A percentile compares a stretch with the other conserved stretches of the same genome.
phyloP scores from a whole-genome alignment of 64 coral and sea anemone genomes.

The Montipora foliosa region DNA sequence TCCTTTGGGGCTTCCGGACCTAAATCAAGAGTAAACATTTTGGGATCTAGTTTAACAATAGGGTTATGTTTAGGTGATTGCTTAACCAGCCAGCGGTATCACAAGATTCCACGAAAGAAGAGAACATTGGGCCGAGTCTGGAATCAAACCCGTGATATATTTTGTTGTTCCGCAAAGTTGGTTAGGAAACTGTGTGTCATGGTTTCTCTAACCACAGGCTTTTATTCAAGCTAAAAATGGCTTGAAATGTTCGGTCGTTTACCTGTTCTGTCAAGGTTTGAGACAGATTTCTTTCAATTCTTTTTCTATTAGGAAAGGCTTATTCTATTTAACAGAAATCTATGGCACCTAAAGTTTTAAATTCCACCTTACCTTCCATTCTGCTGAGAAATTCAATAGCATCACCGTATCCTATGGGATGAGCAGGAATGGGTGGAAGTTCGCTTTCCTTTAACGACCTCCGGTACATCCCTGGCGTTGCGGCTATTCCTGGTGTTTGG shows the following conservation, averaged over 20 bases:
- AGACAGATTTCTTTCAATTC: too few species aligned
- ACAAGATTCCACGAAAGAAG: too few species aligned
- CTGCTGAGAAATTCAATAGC: slow-evolving; percentile 65
- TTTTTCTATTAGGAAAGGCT: neutral
- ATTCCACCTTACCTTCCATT: slow-evolving; percentile 62
- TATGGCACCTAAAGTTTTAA: too few species aligned
- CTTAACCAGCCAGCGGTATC: too few species aligned
- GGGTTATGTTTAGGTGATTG: neutral
- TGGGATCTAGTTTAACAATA: neutral
- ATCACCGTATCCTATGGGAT: slow-evolving; percentile 85
- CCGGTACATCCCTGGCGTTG: slow-evolving; percentile 76
- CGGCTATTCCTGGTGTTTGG: slow-evolving; percentile 70
- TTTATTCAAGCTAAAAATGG: too few species aligned
- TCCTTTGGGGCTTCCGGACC: slow-evolving; percentile 52
- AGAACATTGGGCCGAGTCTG: too few species aligned
- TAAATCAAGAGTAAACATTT: neutral
- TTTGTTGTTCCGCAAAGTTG: too few species aligned
- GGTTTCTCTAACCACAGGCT: too few species aligned
- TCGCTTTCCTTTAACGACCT: slow-evolving; percentile 50
- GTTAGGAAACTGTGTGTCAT: too few species aligned
- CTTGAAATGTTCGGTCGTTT: too few species aligned
- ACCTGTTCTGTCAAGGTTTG: too few species aligned
- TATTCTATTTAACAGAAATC: neutral
- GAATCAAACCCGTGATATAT: too few species aligned
- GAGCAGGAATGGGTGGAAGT: slow-evolving; percentile 80